Percentiles rank a stretch among this genome's conserved stretches.
Conservation (phyloP, 2,797 vertebrate genomes). For the Zalophus californianus region DNA sequence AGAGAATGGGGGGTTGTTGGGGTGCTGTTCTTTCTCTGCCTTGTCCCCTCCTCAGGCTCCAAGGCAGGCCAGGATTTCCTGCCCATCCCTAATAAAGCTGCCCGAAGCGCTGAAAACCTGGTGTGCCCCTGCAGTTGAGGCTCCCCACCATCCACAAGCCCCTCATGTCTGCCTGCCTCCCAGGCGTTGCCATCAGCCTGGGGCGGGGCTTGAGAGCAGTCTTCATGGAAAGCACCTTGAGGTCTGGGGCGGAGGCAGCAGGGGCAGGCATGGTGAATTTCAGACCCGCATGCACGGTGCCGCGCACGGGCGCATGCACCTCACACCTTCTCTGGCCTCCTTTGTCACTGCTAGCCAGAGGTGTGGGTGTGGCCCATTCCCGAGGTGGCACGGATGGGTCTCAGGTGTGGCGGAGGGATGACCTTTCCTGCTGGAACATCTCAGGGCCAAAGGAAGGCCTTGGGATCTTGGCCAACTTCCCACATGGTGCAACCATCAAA, state of each 20-base stretch:
- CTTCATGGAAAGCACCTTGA: background rate
- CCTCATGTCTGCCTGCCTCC: background rate
- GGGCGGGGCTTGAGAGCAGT: background rate
- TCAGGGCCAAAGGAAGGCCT: background rate
- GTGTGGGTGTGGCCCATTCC: background rate
- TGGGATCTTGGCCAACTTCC: background rate
- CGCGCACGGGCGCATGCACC: accelerated
- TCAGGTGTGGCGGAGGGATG: background rate
- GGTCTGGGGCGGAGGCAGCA: background rate
- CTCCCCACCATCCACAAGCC: background rate
- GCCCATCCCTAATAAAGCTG: background rate
- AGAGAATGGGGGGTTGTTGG: accelerated
- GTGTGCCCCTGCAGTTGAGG: background rate
- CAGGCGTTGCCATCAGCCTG: background rate
- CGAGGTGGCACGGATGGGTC: background rate
- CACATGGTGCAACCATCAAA: background rate
- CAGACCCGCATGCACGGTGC: accelerated
- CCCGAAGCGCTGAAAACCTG: background rate
- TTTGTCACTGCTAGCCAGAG: background rate
- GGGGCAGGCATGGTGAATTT: background rate
- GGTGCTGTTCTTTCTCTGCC: background rate
- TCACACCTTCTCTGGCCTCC: background rate
- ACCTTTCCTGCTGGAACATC: background rate
- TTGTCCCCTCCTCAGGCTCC: background rate
- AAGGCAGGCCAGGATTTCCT: background rate